A percentile compares a stretch with the other conserved stretches of the same genome.
Conservation (phyloP, 2,113 vertebrate species). For the Macrotis lagotis region DNA sequence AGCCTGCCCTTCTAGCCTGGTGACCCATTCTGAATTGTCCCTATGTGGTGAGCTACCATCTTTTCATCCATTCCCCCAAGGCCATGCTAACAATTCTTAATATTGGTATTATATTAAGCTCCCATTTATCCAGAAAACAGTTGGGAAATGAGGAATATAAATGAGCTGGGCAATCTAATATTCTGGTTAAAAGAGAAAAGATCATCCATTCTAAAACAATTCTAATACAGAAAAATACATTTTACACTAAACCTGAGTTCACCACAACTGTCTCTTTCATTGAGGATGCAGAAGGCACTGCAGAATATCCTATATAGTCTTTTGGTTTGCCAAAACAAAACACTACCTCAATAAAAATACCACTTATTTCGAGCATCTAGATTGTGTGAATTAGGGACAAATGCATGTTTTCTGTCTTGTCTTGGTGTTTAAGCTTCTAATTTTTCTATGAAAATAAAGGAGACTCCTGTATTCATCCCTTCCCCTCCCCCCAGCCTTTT, state of each 20-base stretch:
- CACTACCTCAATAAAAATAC: background rate
- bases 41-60: background rate
- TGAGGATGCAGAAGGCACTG: conserved; percentile 12
- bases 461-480: background rate
- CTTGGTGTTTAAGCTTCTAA: background rate
- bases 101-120: background rate
- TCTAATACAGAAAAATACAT: background rate
- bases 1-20: background rate
- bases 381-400: background rate
- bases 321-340: background rate
- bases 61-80: background rate
- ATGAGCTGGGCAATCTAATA: background rate
- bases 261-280: background rate
- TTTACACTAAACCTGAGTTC: background rate
- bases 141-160: background rate
- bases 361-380: background rate
- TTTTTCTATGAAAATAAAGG: background rate
- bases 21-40: background rate
- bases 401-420: background rate
- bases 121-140: conserved; percentile 46
- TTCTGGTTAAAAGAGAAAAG: background rate
- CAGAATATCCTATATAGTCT: background rate
- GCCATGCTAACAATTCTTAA: background rate
- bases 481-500: background rate
- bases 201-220: background rate